phyloP scores from a whole-genome alignment of 2,888 invertebrate genomes.

The Lasioglossum leucozonium region DNA sequence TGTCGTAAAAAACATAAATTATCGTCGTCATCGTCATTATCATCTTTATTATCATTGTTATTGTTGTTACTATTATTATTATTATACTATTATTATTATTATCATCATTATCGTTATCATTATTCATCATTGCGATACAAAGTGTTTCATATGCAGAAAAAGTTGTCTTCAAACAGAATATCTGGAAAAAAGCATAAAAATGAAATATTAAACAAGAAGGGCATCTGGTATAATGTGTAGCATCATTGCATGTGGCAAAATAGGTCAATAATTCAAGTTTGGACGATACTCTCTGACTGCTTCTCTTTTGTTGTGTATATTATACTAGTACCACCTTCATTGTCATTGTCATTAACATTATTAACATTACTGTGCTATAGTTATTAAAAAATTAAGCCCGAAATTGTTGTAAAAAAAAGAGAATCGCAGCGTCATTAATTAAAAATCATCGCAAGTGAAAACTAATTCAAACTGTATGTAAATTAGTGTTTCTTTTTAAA shows the following conservation, averaged over 20 bases:
- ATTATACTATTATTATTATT: constrained; percentile 51
- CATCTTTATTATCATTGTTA: constrained; percentile 50
- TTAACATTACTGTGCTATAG: constrained; percentile 51
- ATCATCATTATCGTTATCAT: constrained; percentile 46
- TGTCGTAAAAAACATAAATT: constrained; percentile 5
- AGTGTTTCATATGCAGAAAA: constrained; percentile 19
- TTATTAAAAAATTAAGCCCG: constrained; percentile 42
- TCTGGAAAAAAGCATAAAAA: constrained; percentile 9
- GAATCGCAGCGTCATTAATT: constrained; percentile 34
- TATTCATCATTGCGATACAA: constrained; percentile 16
- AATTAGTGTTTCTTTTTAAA: constrained; percentile 41
- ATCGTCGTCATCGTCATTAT: constrained; percentile 9
- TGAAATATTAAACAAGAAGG: background rate
- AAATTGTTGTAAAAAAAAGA: constrained; percentile 30
- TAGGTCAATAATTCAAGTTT: constrained; percentile 26
- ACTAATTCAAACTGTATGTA: constrained; percentile 25
- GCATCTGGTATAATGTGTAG: constrained; percentile 34
- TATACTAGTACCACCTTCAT: constrained; percentile 47
- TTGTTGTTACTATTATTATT: constrained; percentile 52
- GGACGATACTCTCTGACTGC: constrained; percentile 35
- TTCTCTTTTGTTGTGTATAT: constrained; percentile 48
- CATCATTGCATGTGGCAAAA: constrained; percentile 28
- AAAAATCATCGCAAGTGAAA: constrained; percentile 38
- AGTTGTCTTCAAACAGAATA: background rate
- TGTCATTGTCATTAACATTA: constrained; percentile 55